Percentiles rank a stretch among this genome's conserved stretches.
These are phyloP conservation scores for Grantiella picta DNA, from an alignment of 2,113 vertebrate species.

Conservation along the genomic window DNA sequence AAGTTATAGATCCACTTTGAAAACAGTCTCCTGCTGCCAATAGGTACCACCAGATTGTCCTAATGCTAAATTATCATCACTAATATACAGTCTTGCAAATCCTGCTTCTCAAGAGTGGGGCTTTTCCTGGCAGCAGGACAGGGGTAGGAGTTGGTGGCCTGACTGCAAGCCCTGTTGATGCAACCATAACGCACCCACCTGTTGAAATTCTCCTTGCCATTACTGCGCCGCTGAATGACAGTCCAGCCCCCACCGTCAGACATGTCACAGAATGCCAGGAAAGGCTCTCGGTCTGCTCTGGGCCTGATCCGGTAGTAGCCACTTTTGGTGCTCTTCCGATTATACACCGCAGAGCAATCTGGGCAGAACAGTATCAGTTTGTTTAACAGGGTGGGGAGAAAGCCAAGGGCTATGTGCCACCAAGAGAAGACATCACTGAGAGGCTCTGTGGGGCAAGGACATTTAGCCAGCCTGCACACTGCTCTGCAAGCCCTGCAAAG, in stretches of 20 bases:
- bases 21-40: neutral
- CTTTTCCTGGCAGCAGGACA: neutral
- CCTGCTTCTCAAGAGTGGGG: neutral
- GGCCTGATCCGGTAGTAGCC: conserved; percentile 86
- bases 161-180: neutral
- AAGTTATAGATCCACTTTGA: neutral
- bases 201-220: conserved; percentile 85
- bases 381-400: accelerated
- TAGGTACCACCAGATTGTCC: neutral
- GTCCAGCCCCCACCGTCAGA: conserved; percentile 89
- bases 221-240: conserved; percentile 81
- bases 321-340: conserved; percentile 63
- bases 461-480: no score
- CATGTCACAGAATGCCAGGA: conserved; percentile 89
- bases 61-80: neutral
- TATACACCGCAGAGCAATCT: conserved; percentile 85
- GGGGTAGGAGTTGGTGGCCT: neutral
- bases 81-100: neutral
- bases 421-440: neutral
- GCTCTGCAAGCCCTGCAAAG: neutral
- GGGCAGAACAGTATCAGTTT: accelerated
- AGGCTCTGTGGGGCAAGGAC: neutral
- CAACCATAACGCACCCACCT: conserved; percentile 52
- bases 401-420: neutral
- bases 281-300: conserved; percentile 72